Evolutionary conservation across 2,888 invertebrate species (phyloP), one percentile per base, ranked within the genome.

Genomic region (Caenorhabditis sinica): DNA sequence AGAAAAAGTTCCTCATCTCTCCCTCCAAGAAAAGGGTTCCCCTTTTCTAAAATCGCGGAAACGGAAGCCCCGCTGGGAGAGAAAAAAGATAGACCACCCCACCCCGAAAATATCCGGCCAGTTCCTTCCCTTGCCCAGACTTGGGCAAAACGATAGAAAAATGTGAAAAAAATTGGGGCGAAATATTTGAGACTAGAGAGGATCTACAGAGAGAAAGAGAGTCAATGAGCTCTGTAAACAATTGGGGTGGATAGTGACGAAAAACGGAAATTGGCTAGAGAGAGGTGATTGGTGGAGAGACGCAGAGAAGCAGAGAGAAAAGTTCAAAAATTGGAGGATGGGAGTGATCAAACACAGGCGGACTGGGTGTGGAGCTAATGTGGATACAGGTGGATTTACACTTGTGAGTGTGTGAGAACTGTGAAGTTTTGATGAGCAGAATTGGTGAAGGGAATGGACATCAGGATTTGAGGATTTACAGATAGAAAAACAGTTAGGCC

Each of bases 181-280:
- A 28, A 56, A 20, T 33, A 6, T 33, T 33, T 33, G 33, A 15
- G 28, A n/a, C 23, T 15, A 28, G 11, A 23, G 20, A 53, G n/a
- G n/a, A n/a, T n/a, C n/a, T n/a, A n/a, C 11, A 28, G 28, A 13
- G 28, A 28, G 15, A 56, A 11, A 25, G 28, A 56, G 56, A 56
- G 56, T 13, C 51, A 56, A 56, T 56, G 56, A 56, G 56, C 56
- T 56, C 56, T 56, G 56, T 56, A 56, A 56, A 56, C 56, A 56
- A 56, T 56, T 56, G 51, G n/a, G 51, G n/a, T n/a, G n/a, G n/a
- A n/a, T n/a, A 51, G 51, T 51, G 56, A 56, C 56, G 53, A 49
- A n/a, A 53, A 53, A 53, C 53, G 56, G 56, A 56, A 56, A 28
- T 17, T 8, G 11, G 20, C 15, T 15, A 28, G 28, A 28, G 56